Conservation (phyloP, 2,113 vertebrate species). For the Willisornis vidua region DNA sequence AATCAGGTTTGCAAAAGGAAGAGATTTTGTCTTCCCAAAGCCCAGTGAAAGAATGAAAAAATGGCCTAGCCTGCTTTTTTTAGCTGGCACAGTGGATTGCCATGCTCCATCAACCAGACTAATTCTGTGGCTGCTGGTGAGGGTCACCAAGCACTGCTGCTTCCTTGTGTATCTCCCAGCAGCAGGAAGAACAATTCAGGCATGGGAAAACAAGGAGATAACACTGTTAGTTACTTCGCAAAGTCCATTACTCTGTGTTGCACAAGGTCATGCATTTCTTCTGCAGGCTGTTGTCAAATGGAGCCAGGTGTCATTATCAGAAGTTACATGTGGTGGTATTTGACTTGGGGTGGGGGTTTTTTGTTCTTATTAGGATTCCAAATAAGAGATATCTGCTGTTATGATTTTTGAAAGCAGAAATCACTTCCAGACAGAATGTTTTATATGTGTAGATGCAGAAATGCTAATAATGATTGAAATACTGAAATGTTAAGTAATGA, state of each 20-base stretch:
- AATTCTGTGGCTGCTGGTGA: conserved; percentile 27
- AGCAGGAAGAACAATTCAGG: neutral
- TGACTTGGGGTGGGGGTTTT: neutral
- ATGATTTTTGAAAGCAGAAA: neutral
- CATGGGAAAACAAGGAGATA: neutral
- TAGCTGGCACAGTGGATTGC: neutral
- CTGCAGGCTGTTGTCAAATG: neutral
- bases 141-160: conserved; percentile 63
- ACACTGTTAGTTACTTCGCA: neutral
- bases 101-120: conserved; percentile 2
- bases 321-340: neutral
- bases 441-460: neutral
- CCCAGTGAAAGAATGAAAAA: neutral
- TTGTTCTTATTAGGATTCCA: neutral
- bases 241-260: neutral
- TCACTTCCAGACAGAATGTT: neutral
- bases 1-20: neutral
- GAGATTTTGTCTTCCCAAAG: neutral
- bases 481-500: neutral
- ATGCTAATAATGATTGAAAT: neutral
- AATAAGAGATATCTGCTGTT: neutral
- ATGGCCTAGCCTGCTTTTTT: neutral
- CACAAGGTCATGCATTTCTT: neutral
- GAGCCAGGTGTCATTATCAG: neutral
- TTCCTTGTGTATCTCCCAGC: neutral